Evolutionary conservation across 2,888 invertebrate species (phyloP), one percentile per base, ranked within the genome.

Genomic region (Archips crataeganus): DNA sequence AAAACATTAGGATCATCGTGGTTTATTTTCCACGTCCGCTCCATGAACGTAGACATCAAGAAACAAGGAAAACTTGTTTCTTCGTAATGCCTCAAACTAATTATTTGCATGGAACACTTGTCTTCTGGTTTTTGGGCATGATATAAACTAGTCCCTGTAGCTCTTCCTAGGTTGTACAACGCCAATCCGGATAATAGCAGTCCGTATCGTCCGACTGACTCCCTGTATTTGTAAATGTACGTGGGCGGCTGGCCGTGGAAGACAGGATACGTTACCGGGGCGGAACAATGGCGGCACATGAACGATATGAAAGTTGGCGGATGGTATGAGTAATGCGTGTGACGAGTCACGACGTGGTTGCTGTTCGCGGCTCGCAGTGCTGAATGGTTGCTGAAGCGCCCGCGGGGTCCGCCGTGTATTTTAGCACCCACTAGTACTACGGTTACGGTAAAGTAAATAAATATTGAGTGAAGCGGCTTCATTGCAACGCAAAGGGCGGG

Each of bases 131-230:
- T 83, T 32, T 87, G 78, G 1, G 85, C 77, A 76, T 92, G 90
- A 73, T 86, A 86, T 11, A 11, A 11, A 11, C 86, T 82, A 15
- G 84, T 85, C 34, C 81, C 80, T 2, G 84, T 75, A 0, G 91
- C 85, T 78, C 91, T 85, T 42, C 93, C 94, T 54, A 94, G 82
- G 78, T 94, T 94, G 81, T 93, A 94, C 13, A 94, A 79, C 8
- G 94, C 91, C 36, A 94, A 82, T 9, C 94, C 94, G 2, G 92
- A 87, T 57, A 94, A 78, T 23, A 94, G 76, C 64, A 88, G 87
- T 2, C 90, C 87, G 75, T 87, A 93, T 75, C 90, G 84, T 71
- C 85, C 89, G 3, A 85, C 84, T 9, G 88, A 89, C 70, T 93
- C 92, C 45, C 90, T 83, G 78, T 87, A 93, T 67, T 85, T 87